phyloP scores from a whole-genome alignment of 2,888 invertebrate genomes.

The Rhogogaster chlorosoma region DNA sequence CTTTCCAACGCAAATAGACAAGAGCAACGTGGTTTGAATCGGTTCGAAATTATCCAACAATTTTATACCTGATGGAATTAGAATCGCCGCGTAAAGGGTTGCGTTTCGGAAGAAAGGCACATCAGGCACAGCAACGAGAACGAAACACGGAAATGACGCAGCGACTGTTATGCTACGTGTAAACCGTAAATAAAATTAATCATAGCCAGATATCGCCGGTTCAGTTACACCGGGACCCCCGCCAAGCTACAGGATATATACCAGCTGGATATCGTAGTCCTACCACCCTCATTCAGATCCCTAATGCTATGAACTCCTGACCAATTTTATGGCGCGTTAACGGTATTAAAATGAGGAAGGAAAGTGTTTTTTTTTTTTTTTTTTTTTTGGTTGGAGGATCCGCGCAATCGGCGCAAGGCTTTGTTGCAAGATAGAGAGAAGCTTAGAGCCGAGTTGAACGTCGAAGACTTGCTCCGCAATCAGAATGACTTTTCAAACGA shows the following conservation, averaged over 20 bases:
- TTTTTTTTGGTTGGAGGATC: neutral
- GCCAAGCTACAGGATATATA: conserved; percentile 13
- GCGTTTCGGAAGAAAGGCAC: neutral
- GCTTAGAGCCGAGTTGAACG: neutral
- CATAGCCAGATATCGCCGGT: neutral
- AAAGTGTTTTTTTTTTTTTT: neutral
- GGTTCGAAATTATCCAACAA: neutral
- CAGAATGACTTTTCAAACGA: conserved; percentile 5
- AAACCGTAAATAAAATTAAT: conserved; percentile 32
- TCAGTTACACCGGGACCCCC: conserved; percentile 15
- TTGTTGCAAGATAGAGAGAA: neutral
- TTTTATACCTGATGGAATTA: neutral
- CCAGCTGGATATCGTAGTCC: conserved; percentile 1
- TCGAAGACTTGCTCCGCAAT: neutral
- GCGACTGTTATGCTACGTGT: neutral
- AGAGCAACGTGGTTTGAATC: neutral
- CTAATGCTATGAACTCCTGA: conserved; percentile 3
- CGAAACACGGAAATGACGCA: neutral
- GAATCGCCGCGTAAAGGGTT: neutral
- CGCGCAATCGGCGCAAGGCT: neutral
- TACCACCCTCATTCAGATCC: neutral
- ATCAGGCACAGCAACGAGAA: neutral
- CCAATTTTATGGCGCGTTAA: conserved; percentile 1
- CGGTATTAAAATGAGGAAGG: neutral
- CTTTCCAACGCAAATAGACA: neutral